Percentiles rank a stretch among this genome's conserved stretches.
These are phyloP conservation scores for Orius insidiosus DNA, from an alignment of 1,140 invertebrate genomes.

Conservation along the genomic window DNA sequence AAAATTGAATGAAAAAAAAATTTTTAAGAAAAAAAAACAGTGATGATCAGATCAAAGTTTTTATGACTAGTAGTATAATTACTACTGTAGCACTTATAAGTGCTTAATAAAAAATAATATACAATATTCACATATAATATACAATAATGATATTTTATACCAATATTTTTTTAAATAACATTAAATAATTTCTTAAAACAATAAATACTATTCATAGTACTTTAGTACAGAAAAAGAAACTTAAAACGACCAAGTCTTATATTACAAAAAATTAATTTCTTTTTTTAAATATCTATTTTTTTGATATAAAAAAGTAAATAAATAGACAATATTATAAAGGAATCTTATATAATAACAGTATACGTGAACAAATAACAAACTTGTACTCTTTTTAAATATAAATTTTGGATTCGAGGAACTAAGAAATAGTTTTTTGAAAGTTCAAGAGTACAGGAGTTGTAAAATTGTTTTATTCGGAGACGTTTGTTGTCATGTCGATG, in stretches of 20 bases:
- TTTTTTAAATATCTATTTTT: slow-evolving; percentile 5
- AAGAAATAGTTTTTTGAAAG: too few relatives aligned
- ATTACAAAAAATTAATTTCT: slow-evolving; percentile 9
- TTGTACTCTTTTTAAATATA: neutral
- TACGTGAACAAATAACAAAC: slow-evolving; percentile 7
- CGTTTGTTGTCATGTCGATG: slow-evolving; percentile 5
- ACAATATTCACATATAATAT: slow-evolving; percentile 8
- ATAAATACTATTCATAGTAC: slow-evolving; percentile 11
- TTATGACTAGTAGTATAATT: too few relatives aligned
- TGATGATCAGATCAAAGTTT: too few relatives aligned
- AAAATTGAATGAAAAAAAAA: too few relatives aligned
- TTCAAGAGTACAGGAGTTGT: too few relatives aligned
- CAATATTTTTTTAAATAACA: slow-evolving; percentile 6
- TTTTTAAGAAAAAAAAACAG: too few relatives aligned
- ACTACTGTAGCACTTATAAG: too few relatives aligned
- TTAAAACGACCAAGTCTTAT: slow-evolving; percentile 10
- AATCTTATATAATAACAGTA: slow-evolving; percentile 13
- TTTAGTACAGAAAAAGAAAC: slow-evolving; percentile 11
- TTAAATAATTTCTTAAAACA: slow-evolving; percentile 11
- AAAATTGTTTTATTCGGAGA: too few relatives aligned
- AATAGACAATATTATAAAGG: slow-evolving; percentile 15
- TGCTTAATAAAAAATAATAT: slow-evolving; percentile 9
- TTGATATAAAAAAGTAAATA: slow-evolving; percentile 17
- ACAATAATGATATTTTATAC: slow-evolving; percentile 11
- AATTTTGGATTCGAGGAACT: too few relatives aligned